These are phyloP conservation scores for Mormyrus hasselquistii DNA, from an alignment of 2,797 vertebrate species.

Conservation along the genomic window DNA sequence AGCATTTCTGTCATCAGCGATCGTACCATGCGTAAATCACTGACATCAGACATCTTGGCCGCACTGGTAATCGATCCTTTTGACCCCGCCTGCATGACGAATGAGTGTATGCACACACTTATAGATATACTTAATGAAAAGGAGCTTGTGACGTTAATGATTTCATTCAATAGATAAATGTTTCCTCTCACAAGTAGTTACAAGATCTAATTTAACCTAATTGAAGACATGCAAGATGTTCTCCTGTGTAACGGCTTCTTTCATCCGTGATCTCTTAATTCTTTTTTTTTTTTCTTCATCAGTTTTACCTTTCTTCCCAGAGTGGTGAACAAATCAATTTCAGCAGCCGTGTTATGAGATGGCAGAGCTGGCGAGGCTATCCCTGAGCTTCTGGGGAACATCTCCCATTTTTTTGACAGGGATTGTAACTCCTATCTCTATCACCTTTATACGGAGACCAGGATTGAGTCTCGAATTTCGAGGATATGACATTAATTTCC, in stretches of 20 bases:
- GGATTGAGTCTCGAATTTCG: neutral
- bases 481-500: neutral
- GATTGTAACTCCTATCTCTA: neutral
- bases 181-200: neutral
- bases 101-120: neutral
- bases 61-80: neutral
- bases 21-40: neutral
- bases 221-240: neutral
- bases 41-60: neutral
- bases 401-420: neutral
- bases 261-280: neutral
- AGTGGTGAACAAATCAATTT: constrained; percentile 1
- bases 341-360: neutral
- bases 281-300: neutral
- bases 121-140: neutral
- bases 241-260: neutral
- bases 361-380: neutral
- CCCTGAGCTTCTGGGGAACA: too few relatives aligned
- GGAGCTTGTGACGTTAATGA: neutral
- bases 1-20: neutral
- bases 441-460: neutral
- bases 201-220: neutral
- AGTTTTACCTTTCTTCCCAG: neutral
- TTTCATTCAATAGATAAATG: neutral
- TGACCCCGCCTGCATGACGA: neutral